A percentile compares a stretch with the other conserved stretches of the same genome.
Evolutionary conservation across 2,113 vertebrate species (phyloP).

Genomic region (Tachysurus vachellii): DNA sequence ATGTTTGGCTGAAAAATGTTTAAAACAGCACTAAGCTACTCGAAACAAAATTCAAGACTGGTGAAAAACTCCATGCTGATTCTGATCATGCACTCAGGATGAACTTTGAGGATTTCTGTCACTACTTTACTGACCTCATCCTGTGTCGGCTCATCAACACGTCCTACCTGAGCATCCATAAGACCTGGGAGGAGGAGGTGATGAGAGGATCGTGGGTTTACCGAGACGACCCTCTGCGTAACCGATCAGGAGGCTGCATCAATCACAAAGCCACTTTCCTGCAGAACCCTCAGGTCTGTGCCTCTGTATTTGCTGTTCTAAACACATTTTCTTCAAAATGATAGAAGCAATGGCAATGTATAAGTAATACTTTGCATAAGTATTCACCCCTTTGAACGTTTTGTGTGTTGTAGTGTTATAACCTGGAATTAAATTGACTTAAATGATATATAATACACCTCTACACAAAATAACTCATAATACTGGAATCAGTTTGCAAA

Average conservation of each 20-base stretch:
- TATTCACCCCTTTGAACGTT: background rate
- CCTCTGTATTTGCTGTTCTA: background rate
- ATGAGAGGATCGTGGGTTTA: slow-evolving; percentile 76
- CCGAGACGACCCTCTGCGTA: slow-evolving; percentile 76
- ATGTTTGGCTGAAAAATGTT: background rate
- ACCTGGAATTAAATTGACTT: background rate
- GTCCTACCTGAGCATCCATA: slow-evolving; percentile 90
- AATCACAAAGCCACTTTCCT: slow-evolving; percentile 88
- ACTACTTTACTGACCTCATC: slow-evolving; percentile 89
- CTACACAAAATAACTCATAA: background rate
- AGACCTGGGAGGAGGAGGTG: slow-evolving; percentile 93
- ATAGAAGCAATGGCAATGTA: background rate
- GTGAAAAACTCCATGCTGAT: slow-evolving; percentile 3
- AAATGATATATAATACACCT: background rate
- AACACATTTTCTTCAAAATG: background rate
- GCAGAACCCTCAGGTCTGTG: slow-evolving; percentile 89
- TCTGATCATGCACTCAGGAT: slow-evolving; percentile 45
- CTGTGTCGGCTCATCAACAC: slow-evolving; percentile 95
- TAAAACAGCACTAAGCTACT: background rate
- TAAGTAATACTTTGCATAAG: background rate
- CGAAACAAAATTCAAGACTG: background rate
- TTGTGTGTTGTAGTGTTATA: background rate
- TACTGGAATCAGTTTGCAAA: background rate
- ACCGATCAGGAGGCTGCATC: slow-evolving; percentile 87
- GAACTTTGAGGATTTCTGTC: slow-evolving; percentile 89